Evolutionary conservation across 35 echinoderm and acorn worm genomes (phyloP), one percentile per base, ranked within the genome.

Genomic region (Ptychodera flava): DNA sequence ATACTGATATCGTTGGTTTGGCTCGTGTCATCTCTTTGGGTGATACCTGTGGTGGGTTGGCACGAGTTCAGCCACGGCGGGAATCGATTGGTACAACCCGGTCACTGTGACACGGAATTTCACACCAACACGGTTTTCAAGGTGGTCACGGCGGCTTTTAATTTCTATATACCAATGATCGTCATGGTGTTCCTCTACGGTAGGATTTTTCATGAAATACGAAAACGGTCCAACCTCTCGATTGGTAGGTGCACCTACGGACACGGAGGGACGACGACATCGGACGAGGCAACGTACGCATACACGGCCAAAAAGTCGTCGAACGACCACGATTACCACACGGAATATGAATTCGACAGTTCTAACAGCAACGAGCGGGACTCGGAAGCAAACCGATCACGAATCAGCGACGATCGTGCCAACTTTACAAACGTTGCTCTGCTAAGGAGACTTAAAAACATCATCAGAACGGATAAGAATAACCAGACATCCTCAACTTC

Each of bases 31-130:
- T 89, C 45, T 28, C 1, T 86, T 1, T 99, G 96, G 96, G 85
- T 94, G 16, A 80, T 99, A 80, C 90, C 96, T 0, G 89, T 99
- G 10, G 81, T 86, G 15, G 79, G 88, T 31, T 99, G 96, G 96
- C 96, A 99, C 64, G 0, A n/a, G 0, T 85, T 99, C 76, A 76
- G 86, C 77, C 76, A 64, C 33, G 85, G 84, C 33, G 96, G 90
- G 15, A 0, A 79, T 16, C 83, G 96, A 6, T 36, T n/a, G 36
- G 83, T 99, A 0, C 84, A 81, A 0, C 27, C 37, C 27, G 77
- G 92, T 45, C 79, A 88, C 28, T 99, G 96, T 78, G 96, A 99
- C 28, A 94, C 96, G 0, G 96, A 99, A 80, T 99, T 99, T 87
- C 45, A 85, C 28, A 29, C 82, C 14, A 90, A 92, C 29, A 80